phyloP scores from a whole-genome alignment of 2,888 invertebrate species.

The Parelbella ahira region DNA sequence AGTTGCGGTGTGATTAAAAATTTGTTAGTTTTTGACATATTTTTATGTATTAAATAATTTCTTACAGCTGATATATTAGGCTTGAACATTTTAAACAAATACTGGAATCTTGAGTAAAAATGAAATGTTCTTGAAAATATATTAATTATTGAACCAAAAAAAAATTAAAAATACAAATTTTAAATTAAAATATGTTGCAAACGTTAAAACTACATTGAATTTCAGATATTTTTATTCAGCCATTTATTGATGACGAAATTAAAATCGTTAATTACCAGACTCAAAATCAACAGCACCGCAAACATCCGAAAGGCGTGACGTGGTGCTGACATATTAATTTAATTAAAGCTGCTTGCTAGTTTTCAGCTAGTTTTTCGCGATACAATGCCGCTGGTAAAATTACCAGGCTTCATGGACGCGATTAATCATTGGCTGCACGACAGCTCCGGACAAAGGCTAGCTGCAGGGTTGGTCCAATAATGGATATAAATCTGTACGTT shows the following conservation, averaged over 20 bases:
- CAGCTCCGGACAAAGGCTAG: conserved; percentile 57
- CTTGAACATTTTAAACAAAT: too few species aligned
- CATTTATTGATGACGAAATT: conserved; percentile 8
- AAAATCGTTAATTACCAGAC: conserved; percentile 17
- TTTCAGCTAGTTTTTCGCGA: conserved; percentile 58
- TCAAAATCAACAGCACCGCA: conserved; percentile 24
- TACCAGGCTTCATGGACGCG: conserved; percentile 66
- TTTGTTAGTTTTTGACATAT: too few species aligned
- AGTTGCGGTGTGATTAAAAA: too few species aligned
- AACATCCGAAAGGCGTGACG: conserved; percentile 37
- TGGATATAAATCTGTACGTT: conserved; percentile 11
- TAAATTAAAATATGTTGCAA: too few species aligned
- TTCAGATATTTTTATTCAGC: neutral
- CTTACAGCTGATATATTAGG: too few species aligned
- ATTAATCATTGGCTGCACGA: conserved; percentile 68
- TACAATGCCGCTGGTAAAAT: conserved; percentile 48
- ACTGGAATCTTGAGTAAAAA: too few species aligned
- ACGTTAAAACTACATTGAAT: neutral
- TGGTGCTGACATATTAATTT: conserved; percentile 38
- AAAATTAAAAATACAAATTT: too few species aligned
- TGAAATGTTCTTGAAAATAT: too few species aligned
- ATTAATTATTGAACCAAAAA: too few species aligned
- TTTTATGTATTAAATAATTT: too few species aligned
- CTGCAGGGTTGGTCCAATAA: conserved; percentile 37
- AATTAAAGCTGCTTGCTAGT: conserved; percentile 36